These are phyloP conservation scores for Lateolabrax maculatus DNA, from an alignment of 2,797 vertebrate species.

Conservation along the genomic window DNA sequence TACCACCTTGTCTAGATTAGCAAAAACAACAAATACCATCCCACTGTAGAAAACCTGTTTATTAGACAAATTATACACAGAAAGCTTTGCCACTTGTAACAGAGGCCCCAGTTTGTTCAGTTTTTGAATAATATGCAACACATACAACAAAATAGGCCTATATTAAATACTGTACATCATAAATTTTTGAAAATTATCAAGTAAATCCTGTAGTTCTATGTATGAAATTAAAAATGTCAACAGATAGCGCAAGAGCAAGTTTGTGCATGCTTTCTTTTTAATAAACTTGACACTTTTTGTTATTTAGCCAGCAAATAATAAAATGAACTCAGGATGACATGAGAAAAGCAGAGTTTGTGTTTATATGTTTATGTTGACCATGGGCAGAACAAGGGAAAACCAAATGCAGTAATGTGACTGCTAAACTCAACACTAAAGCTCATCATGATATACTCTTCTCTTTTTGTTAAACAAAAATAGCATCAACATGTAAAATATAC, in stretches of 20 bases:
- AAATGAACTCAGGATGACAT: constrained; percentile 75
- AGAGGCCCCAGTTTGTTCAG: constrained; percentile 99
- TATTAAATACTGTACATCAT: constrained; percentile 99
- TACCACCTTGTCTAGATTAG: constrained; percentile 11
- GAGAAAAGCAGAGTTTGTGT: constrained; percentile 80
- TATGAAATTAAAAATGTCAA: constrained; percentile 93
- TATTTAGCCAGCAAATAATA: constrained; percentile 89
- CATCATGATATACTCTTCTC: constrained; percentile 91
- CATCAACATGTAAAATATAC: constrained; percentile 97
- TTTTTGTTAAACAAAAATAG: constrained; percentile 95
- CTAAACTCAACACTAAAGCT: constrained; percentile 92
- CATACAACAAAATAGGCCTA: constrained; percentile 99
- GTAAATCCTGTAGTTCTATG: constrained; percentile 95
- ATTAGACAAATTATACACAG: constrained; percentile 99
- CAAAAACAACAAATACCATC: constrained; percentile 84
- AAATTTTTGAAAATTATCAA: constrained; percentile 96
- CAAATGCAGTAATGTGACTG: constrained; percentile 92
- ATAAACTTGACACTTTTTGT: constrained; percentile 91
- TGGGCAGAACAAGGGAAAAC: constrained; percentile 90
- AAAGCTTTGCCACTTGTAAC: constrained; percentile 99
- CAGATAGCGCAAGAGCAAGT: constrained; percentile 92
- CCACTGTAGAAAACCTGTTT: constrained; percentile 99
- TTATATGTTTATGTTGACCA: constrained; percentile 68
- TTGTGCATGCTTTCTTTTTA: constrained; percentile 96
- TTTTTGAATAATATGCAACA: constrained; percentile 99